Evolutionary conservation across 1,140 invertebrate genomes (phyloP), one percentile per base, ranked within the genome.

Genomic region (Scaptodrosophila lebanonensis): DNA sequence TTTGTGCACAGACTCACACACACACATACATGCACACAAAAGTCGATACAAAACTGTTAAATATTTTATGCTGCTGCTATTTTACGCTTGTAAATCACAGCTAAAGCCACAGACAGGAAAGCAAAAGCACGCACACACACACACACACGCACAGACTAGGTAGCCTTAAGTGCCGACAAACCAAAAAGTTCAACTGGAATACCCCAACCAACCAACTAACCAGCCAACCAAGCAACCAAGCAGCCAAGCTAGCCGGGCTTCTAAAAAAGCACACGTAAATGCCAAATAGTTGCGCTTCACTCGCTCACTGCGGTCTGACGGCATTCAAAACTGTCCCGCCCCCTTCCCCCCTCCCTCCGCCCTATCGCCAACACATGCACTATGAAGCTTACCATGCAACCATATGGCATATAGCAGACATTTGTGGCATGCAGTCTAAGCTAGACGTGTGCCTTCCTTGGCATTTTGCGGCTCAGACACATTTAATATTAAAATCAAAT

Each of bases 401-500:
- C n/a, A n/a, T n/a, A n/a, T n/a, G n/a, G 42, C 5, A 4, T 30
- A 15, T 2, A 27, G 25, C 17, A 17, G 4, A 8, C n/a, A 36
- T 16, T 3, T 38, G 3, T 22, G 11, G 12, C 13, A 43, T 43
- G 8, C 4, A n/a, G 8, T 42, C 29, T 27, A 20, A 13, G 11
- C 33, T 32, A 22, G 18, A 13, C 22, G 32, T 39, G 15, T 11
- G 11, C 30, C 30, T 33, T 16, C 15, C 16, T 57, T 40, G 47
- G 47, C 36, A 47, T 48, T 17, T 13, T 16, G 16, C 33, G 32
- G 29, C 43, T 66, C 69, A 47, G 49, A 54, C 53, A 25, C 27
- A 70, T 77, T 72, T 72, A 72, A 79, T 77, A 79, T 79, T 65
- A 59, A 79, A 77, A 79, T 72, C 63, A 79, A 79, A 79, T 68